Conservation (phyloP, 2,113 vertebrate species). For the Amazona vittata region DNA sequence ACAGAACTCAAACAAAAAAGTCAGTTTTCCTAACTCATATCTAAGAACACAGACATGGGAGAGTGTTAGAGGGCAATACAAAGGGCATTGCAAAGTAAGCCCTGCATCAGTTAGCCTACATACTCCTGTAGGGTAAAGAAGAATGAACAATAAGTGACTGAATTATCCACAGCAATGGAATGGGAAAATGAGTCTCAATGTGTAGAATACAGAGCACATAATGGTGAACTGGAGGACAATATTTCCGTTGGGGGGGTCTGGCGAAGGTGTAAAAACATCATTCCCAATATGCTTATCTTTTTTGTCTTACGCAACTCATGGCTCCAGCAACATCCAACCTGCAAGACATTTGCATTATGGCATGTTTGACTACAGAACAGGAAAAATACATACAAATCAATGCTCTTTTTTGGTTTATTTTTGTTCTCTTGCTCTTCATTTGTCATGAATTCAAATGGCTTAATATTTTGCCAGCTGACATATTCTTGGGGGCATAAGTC, state of each 20-base stretch:
- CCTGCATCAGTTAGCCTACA: not conserved
- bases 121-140: not conserved
- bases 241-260: not conserved
- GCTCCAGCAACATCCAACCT: not conserved
- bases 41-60: not conserved
- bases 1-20: not conserved
- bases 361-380: not conserved
- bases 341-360: not conserved
- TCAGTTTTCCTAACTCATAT: not conserved
- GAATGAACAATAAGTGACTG: not conserved
- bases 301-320: not conserved
- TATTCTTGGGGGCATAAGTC: not conserved
- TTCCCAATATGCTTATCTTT: not conserved
- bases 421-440: not conserved
- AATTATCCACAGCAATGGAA: not conserved
- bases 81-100: not conserved
- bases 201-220: not conserved
- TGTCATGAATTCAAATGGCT: conserved; percentile 6
- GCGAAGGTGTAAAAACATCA: not conserved
- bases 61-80: not conserved
- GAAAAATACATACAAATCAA: conserved; percentile 11
- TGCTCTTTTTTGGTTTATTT: not conserved
- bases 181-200: not conserved
- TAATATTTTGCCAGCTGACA: not conserved
- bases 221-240: not conserved